Evolutionary conservation across 2,113 vertebrate species (phyloP).

Genomic region (Caloenas nicobarica): DNA sequence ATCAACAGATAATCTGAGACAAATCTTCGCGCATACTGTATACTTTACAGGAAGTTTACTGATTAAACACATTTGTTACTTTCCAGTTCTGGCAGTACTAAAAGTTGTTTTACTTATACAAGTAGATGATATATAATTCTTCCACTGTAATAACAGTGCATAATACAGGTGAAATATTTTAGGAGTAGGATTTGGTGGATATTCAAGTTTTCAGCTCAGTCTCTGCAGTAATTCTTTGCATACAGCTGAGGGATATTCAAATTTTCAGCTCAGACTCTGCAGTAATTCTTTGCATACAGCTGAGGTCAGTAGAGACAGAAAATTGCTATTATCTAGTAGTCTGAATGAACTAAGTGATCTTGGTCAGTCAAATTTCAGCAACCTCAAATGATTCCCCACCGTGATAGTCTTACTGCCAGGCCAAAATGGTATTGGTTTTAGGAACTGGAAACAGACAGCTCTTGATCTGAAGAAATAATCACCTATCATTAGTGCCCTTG

Average conservation of each 20-base stretch:
- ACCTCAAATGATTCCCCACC: neutral
- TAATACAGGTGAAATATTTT: neutral
- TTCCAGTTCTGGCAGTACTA: neutral
- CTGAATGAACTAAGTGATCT: neutral
- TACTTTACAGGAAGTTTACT: neutral
- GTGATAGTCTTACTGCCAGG: neutral
- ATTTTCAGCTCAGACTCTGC: neutral
- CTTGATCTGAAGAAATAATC: neutral
- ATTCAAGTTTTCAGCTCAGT: neutral
- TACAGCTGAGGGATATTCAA: neutral
- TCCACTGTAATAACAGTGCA: neutral
- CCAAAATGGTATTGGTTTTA: neutral
- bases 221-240: neutral
- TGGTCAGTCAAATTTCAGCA: neutral
- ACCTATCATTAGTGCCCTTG: neutral
- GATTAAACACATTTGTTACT: neutral
- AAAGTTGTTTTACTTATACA: neutral
- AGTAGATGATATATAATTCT: neutral
- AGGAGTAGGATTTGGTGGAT: neutral
- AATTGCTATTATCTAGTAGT: neutral
- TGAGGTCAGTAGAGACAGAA: neutral
- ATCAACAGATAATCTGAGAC: neutral
- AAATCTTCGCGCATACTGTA: neutral
- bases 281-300: neutral
- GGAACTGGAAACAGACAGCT: neutral